Evolutionary conservation across 2,888 invertebrate genomes (phyloP), one percentile per base, ranked within the genome.

Genomic region (Lomographa bimaculata): DNA sequence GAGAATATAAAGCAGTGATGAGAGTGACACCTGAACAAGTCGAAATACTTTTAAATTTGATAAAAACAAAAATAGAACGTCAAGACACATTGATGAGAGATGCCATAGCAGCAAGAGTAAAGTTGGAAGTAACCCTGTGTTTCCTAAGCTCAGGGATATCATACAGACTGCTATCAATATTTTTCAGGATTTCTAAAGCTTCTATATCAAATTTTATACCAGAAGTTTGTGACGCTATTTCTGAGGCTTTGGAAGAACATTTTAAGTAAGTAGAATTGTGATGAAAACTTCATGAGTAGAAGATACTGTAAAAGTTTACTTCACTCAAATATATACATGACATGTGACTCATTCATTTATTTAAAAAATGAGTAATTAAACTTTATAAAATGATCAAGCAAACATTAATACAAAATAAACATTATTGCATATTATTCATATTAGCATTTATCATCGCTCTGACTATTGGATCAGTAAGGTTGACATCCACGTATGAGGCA

Each of bases 101-200:
- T 49, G 52, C 56, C 18, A 33, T 56, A 50, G 41, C 60, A 28
- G 50, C 54, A 37, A 48, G 35, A 35, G 24, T 56, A 21, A 60
- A 59, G 45, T 36, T 62, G 30, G 52, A 56, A 46, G 42, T 45
- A 38, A 55, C 56, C 6, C 42, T 59, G 35, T 44, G 30, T 23
- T 61, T 46, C 40, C 43, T 58, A 37, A 46, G 49, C 25, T 47
- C 57, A 27, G 55, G 57, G 43, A 57, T 48, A 21, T 46, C 42
- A 28, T 57, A 35, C 33, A 27, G 50, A 38, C 18, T 30, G 32
- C 36, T 45, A 27, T 32, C 32, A 27, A 7, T 26, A 29, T 35
- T 43, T 37, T 46, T 35, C 42, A 34, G 46, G 24, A 25, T 42
- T 7, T 46, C 42, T 27, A 46, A 42, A 46, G 26, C 46, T 20